Evolutionary conservation across 1,140 invertebrate species (phyloP), one percentile per base, ranked within the genome.

Genomic region (Bombus breviceps): DNA sequence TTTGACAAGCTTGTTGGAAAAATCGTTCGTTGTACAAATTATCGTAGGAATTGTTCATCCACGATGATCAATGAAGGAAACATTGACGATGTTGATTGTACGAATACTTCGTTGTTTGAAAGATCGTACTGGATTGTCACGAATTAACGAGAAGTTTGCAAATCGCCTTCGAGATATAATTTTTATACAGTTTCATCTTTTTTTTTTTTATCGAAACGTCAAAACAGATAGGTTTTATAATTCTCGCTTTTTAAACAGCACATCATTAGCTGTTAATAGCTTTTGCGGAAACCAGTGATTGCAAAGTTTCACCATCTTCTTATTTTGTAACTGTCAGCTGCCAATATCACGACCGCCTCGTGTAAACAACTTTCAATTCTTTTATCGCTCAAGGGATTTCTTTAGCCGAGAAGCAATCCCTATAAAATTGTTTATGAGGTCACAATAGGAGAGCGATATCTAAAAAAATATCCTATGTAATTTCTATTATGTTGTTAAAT

Each of bases 321-420:
- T 28, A 79, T 79, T 80, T 80, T 69, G 41, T 80, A 69, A 80
- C 43, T 53, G 78, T 69, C 78, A 80, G 78, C 64, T 80, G 78
- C 43, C 78, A 69, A 80, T 80, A 80, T 69, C 78, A 80, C 64
- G 32, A 53, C 25, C 64, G 32, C 25, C 34, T n/a, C 32, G 32
- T 47, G 25, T 37, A 43, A 80, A 80, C 59, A 69, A 68, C 77
- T 47, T 66, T 68, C 62, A 79, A 80, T 80, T 53, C 59, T 37
- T 80, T 25, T 37, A 47, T 47, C 34, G 39, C 41, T 3, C 64
- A 39, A 1, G 32, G 8, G 75, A 41, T 18, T 64, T 68, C 41
- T 25, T 22, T 10, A 12, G n/a, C 15, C 32, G 15, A 18, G 25
- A 53, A 69, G 32, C 41, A 68, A 47, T 37, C 64, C 18, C 64